A percentile compares a stretch with the other conserved stretches of the same genome.
Conservation (phyloP, 1,140 invertebrate species). For the Linepithema humile region DNA sequence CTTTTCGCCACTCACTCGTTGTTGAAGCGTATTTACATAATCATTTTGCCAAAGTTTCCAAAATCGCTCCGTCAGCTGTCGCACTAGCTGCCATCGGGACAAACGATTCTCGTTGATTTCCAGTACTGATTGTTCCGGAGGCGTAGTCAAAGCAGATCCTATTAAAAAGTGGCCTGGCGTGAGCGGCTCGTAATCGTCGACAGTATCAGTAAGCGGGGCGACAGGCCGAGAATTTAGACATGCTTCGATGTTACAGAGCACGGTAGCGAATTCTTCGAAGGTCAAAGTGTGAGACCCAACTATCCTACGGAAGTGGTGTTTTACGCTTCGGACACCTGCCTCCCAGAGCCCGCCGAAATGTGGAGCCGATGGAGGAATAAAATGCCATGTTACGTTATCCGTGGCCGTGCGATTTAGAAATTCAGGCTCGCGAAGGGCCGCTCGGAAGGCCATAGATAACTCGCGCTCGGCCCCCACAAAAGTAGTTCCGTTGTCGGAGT, state of each 20-base stretch:
- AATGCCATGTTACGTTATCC: background rate
- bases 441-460: background rate
- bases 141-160: background rate
- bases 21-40: background rate
- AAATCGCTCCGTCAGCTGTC: background rate
- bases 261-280: background rate
- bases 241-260: background rate
- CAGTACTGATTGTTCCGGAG: background rate
- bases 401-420: fast-evolving
- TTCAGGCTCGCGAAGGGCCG: background rate
- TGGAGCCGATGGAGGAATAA: conserved; percentile 58
- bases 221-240: background rate
- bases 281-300: background rate
- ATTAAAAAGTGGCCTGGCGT: background rate
- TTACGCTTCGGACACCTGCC: conserved; percentile 62
- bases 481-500: conserved; percentile 75
- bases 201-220: background rate
- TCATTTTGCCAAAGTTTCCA: background rate
- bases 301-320: conserved; percentile 7
- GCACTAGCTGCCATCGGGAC: background rate
- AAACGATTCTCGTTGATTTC: background rate
- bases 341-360: conserved; percentile 55
- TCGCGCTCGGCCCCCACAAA: conserved; percentile 58
- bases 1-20: background rate
- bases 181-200: background rate